phyloP scores from a whole-genome alignment of 2,888 invertebrate species.

The Ceraclea dissimilis region DNA sequence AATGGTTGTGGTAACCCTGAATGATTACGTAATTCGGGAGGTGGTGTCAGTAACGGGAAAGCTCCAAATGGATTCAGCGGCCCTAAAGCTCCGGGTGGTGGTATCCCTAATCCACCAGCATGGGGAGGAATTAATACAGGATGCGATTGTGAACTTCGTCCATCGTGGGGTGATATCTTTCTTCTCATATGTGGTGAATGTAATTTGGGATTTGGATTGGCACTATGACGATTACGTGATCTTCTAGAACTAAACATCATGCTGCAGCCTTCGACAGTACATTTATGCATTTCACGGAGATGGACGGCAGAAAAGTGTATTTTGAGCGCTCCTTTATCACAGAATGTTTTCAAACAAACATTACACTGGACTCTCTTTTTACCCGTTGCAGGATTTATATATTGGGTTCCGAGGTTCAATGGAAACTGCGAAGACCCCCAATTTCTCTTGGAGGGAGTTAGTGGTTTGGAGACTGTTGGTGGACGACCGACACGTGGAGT shows the following conservation, averaged over 20 bases:
- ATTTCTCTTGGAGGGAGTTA: constrained; percentile 71
- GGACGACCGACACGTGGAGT: constrained; percentile 41
- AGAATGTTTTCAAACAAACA: constrained; percentile 97
- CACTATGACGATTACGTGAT: constrained; percentile 92
- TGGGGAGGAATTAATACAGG: constrained; percentile 71
- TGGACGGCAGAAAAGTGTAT: constrained; percentile 99
- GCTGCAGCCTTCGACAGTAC: constrained; percentile 96
- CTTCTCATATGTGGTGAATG: constrained; percentile 91
- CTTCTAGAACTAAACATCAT: constrained; percentile 99
- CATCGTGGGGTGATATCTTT: constrained; percentile 92
- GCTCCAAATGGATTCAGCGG: constrained; percentile 65
- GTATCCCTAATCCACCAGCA: constrained; percentile 52
- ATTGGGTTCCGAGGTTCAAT: constrained; percentile 77
- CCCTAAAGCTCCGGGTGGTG: constrained; percentile 43
- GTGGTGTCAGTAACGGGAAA: constrained; percentile 68
- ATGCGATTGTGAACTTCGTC: constrained; percentile 81
- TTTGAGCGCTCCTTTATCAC: constrained; percentile 98
- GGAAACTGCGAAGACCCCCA: constrained; percentile 72
- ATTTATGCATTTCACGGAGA: constrained; percentile 98
- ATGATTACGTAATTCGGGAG: constrained; percentile 56
- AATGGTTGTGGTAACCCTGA: constrained; percentile 42
- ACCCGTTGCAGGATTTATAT: constrained; percentile 86
- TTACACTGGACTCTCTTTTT: constrained; percentile 98
- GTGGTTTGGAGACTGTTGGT: constrained; percentile 54
- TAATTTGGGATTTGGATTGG: constrained; percentile 96